phyloP scores from a whole-genome alignment of 2,888 invertebrate genomes.

The Luperina testacea region DNA sequence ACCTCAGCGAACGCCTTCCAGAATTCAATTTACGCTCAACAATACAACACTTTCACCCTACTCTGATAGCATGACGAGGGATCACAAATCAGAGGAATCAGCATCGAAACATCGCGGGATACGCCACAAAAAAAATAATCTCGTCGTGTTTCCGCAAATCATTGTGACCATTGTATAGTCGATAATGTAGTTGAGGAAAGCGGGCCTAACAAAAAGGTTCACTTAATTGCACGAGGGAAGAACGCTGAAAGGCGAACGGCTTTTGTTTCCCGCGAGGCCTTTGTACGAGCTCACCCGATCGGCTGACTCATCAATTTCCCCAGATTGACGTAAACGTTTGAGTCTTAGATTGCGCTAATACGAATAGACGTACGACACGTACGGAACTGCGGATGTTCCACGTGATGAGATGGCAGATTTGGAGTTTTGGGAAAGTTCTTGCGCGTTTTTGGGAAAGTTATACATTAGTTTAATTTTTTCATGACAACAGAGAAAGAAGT shows the following conservation, averaged over 20 bases:
- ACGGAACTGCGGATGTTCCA: slow-evolving; percentile 17
- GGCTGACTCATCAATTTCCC: slow-evolving; percentile 87
- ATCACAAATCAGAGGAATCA: slow-evolving; percentile 82
- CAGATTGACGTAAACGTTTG: slow-evolving; percentile 82
- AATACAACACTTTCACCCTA: slow-evolving; percentile 76
- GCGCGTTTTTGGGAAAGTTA: not conserved
- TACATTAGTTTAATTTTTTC: not conserved
- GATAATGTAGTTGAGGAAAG: slow-evolving; percentile 87
- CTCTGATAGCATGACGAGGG: slow-evolving; percentile 80
- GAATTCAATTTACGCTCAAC: slow-evolving; percentile 79
- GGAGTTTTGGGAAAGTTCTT: not conserved
- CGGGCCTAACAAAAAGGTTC: slow-evolving; percentile 86
- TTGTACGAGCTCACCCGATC: slow-evolving; percentile 80
- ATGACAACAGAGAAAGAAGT: not conserved
- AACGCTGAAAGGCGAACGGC: slow-evolving; percentile 81
- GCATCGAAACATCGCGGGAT: slow-evolving; percentile 74
- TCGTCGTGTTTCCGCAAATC: slow-evolving; percentile 87
- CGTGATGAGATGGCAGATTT: slow-evolving; percentile 27
- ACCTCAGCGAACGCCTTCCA: slow-evolving; percentile 50
- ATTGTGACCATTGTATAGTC: slow-evolving; percentile 86
- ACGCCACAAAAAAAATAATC: slow-evolving; percentile 83
- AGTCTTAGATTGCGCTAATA: slow-evolving; percentile 77
- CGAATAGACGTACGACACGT: slow-evolving; percentile 48
- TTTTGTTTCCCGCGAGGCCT: slow-evolving; percentile 87
- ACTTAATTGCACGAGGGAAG: slow-evolving; percentile 88